Evolutionary conservation across 1,140 invertebrate species (phyloP).

Genomic region (Lucilia cuprina): DNA sequence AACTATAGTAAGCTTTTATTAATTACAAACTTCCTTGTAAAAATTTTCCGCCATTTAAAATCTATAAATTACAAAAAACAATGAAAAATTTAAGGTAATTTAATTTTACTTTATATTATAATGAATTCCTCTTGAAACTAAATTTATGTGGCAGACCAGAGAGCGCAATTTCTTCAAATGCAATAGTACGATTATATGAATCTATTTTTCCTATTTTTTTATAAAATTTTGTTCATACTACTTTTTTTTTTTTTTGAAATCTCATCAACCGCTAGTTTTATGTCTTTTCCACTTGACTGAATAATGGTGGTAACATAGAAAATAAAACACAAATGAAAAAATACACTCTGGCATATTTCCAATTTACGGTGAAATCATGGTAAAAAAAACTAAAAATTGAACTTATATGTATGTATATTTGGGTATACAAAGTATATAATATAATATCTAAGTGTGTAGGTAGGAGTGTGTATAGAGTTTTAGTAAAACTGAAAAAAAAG

Average conservation of each 20-base stretch:
- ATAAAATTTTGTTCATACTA: not conserved
- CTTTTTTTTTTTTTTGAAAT: slow-evolving; percentile 4
- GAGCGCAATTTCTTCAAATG: not conserved
- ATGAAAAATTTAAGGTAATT: not conserved
- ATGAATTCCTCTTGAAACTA: not conserved
- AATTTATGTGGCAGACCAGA: not conserved
- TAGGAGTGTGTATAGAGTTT: not conserved
- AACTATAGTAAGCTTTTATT: too few species aligned
- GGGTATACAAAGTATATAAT: not conserved
- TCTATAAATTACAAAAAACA: too few species aligned
- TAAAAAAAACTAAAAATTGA: slow-evolving; percentile 9
- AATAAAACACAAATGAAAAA: not conserved
- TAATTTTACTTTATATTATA: not conserved
- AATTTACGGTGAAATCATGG: slow-evolving; percentile 28
- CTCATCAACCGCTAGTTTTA: slow-evolving; percentile 29
- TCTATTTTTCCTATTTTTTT: not conserved
- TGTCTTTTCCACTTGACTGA: slow-evolving; percentile 33
- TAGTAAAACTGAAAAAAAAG: slow-evolving; percentile 1
- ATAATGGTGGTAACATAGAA: slow-evolving; percentile 11
- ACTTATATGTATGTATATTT: not conserved
- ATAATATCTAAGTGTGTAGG: not conserved
- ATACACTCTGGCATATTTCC: slow-evolving; percentile 18
- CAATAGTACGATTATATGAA: not conserved
- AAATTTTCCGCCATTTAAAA: too few species aligned
- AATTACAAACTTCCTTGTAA: too few species aligned